Base-by-base conservation (phyloP, 2,797 vertebrate species). In the Pelochelys cantorii region DNA sequence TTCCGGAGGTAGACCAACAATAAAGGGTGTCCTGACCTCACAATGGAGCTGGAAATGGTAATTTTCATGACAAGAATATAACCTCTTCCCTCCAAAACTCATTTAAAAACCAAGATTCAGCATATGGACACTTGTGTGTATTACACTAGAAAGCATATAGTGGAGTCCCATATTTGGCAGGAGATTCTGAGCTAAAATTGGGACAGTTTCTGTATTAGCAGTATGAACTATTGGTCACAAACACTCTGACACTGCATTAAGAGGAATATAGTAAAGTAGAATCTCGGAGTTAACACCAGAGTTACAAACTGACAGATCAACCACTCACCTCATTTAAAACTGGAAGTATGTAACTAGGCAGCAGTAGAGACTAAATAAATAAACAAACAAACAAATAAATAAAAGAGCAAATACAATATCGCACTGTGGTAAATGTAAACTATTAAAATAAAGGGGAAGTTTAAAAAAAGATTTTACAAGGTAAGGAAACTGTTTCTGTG, bases 191-290 rank as follows among this genome's bases (percentile, higher is more conserved):
- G 88, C 80, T 96, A 52, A 52, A 6, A 77, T 13, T 15, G 74
- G 96, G 14, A 89, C 91, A 92, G 88, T 79, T 84, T 84, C 80
- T 84, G 85, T 57, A 62, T 88, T 96, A 96, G 94, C 95, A 88
- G 54, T 90, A 34, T 0, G 27, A 85, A 84, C 90, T 86, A 84
- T 85, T 88, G 87, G 57, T 20, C 84, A 29, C n/a, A 34, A 68
- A 53, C 84, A 86, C 95, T 96, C 96, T 95, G 95, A 90, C 60
- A 84, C 42, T 20, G 68, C 68, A 71, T 12, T 71, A 71, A 37
- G n/a, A 71, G 34, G 10, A 37, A 71, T 23, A 3, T 23, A 71
- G 68, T 34, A 71, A 29, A 31, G 20, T 34, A 27, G 42, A 31
- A 56, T 25, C 29, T 34, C 48, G 12, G 12, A 55, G 31, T 84